phyloP scores from a whole-genome alignment of 64 coral and sea anemone genomes.

The Porites lutea region DNA sequence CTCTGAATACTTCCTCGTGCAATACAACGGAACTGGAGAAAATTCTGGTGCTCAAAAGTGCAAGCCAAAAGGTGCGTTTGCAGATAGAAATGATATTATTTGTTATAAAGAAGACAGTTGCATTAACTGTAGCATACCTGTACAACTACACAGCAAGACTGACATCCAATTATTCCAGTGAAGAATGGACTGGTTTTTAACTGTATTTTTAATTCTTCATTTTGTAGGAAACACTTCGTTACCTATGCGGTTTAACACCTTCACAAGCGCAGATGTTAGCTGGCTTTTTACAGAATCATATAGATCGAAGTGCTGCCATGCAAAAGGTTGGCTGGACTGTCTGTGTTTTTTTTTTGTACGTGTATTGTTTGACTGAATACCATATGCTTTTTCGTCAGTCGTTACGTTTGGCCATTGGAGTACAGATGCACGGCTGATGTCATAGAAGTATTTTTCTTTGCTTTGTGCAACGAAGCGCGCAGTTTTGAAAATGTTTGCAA shows the following conservation, averaged over 20 bases:
- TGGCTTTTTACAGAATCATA: slow-evolving; percentile 28
- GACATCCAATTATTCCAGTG: too few relatives aligned
- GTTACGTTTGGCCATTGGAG: too few relatives aligned
- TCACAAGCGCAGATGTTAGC: slow-evolving; percentile 32
- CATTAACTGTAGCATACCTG: too few relatives aligned
- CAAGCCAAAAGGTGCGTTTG: slow-evolving; percentile 35
- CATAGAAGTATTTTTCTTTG: background rate
- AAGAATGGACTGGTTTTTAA: background rate
- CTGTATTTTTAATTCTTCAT: background rate
- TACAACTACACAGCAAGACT: too few relatives aligned
- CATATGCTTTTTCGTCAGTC: background rate
- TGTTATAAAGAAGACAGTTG: too few relatives aligned
- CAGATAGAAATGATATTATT: background rate
- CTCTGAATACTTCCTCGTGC: slow-evolving; percentile 14
- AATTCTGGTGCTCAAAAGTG: slow-evolving; percentile 12
- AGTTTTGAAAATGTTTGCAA: too few relatives aligned
- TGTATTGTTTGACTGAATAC: background rate
- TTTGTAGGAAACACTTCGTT: slow-evolving; percentile 20
- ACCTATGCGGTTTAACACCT: slow-evolving; percentile 72
- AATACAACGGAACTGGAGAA: slow-evolving; percentile 13
- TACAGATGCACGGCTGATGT: background rate
- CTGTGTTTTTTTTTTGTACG: background rate
- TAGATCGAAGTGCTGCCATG: slow-evolving; percentile 49
- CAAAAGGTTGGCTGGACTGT: slow-evolving; percentile 44
- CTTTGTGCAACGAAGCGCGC: background rate